phyloP scores from a whole-genome alignment of 2,888 invertebrate species.

The Agrilus mali region DNA sequence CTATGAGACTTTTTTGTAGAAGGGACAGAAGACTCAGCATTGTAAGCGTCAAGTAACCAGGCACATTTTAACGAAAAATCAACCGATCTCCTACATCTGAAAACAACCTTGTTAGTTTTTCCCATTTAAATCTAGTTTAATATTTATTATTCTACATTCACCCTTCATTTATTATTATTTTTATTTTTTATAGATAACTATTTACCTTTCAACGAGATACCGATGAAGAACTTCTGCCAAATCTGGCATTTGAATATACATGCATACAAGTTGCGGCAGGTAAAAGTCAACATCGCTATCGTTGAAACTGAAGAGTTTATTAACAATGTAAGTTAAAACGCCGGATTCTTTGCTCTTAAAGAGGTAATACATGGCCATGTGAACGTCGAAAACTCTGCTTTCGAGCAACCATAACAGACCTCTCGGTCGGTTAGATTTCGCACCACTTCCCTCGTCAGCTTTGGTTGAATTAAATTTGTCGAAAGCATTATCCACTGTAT shows the following conservation, averaged over 20 bases:
- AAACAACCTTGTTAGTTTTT: slow-evolving; percentile 14
- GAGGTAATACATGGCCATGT: slow-evolving; percentile 95
- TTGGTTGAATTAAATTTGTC: slow-evolving; percentile 1
- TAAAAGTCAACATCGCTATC: slow-evolving; percentile 92
- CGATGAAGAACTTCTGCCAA: slow-evolving; percentile 88
- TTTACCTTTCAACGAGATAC: slow-evolving; percentile 66
- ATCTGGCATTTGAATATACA: slow-evolving; percentile 97
- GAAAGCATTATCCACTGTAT: slow-evolving; percentile 22
- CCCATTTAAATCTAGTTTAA: background rate
- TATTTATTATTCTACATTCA: background rate
- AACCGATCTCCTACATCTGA: slow-evolving; percentile 82
- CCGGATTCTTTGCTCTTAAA: slow-evolving; percentile 98
- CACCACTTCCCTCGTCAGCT: slow-evolving; percentile 20
- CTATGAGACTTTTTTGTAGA: slow-evolving; percentile 63
- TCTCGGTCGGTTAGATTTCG: slow-evolving; percentile 19
- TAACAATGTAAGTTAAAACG: slow-evolving; percentile 94
- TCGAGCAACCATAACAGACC: slow-evolving; percentile 84
- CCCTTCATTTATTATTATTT: background rate
- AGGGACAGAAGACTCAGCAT: slow-evolving; percentile 55
- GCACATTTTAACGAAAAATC: slow-evolving; percentile 94
- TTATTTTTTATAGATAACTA: slow-evolving; percentile 6
- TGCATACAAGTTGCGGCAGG: slow-evolving; percentile 92
- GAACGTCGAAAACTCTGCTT: slow-evolving; percentile 95
- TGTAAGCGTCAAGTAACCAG: slow-evolving; percentile 93
- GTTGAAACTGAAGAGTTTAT: slow-evolving; percentile 92